Base-by-base conservation (phyloP, 30 jellyfish, hydroid and myxozoan genomes). In the Morbakka virulenta region DNA sequence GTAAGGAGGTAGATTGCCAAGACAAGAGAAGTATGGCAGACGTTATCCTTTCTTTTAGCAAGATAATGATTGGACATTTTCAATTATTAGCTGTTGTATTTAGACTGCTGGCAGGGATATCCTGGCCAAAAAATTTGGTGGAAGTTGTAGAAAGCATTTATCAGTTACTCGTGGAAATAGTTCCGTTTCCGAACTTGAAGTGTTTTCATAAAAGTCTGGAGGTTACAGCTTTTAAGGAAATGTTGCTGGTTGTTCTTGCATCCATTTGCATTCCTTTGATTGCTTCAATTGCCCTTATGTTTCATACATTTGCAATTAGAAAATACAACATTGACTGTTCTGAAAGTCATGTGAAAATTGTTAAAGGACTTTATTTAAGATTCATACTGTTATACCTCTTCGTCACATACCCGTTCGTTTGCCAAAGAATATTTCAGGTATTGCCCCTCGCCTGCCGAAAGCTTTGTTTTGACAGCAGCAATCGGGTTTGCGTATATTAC, bases 41-140 rank as follows among this genome's bases (percentile, higher is more conserved):
- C 28, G 52, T 64, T 12, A 34, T 82, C 25, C 14, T 80, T 4
- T 80, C 92, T 25, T 33, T 69, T 28, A 35, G 68, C 35, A 80
- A 80, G 52, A 80, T 80, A 4, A 26, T 80, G 72, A 24, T 80
- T 25, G 92, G 92, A 17, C 69, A 67, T 71, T 80, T 67, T 32
- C 92, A 80, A 69, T 71, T 69, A n/a, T 53, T 80, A 34, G 57
- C 22, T 2, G 24, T 67, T 3, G 31, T 68, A n/a, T 13, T 68
- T 26, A 62, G 31, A 14, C 82, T 80, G 0, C 34, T 41, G 12
- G 17, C 66, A n/a, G 22, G 25, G 50, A 34, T 80, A 41, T 28
- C 36, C 22, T 80, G 92, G 92, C 92, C 92, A 1, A 21, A 21
- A 0, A 6, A 53, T 20, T 6, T 80, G 31, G 27, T 20, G 31